A percentile compares a stretch with the other conserved stretches of the same genome.
These are phyloP conservation scores for Nycteola revayana DNA, from an alignment of 2,888 invertebrate species.

Conservation along the genomic window DNA sequence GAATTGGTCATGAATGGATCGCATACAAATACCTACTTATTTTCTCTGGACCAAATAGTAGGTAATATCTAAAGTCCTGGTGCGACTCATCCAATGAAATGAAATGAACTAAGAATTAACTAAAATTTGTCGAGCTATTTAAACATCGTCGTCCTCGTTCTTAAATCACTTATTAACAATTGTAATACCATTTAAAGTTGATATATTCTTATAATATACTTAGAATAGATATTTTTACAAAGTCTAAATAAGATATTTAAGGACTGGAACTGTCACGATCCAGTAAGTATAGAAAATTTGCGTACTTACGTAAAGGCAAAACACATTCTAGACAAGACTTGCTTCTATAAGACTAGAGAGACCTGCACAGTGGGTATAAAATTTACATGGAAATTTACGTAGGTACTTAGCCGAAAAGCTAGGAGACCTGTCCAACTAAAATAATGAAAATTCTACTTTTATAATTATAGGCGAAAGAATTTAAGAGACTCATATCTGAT, in stretches of 20 bases:
- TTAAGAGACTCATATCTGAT: constrained; percentile 22
- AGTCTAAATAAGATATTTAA: no score
- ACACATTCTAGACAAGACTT: constrained; percentile 26
- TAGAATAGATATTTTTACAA: no score
- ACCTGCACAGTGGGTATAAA: constrained; percentile 26
- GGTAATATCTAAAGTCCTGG: constrained; percentile 17
- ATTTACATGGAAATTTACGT: constrained; percentile 14
- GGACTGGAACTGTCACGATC: no score
- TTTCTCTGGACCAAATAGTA: constrained; percentile 35
- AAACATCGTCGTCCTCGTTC: no score
- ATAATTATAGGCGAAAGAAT: constrained; percentile 24
- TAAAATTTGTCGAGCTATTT: constrained; percentile 3
- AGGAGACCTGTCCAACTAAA: constrained; percentile 26
- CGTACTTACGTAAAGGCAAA: constrained; percentile 13
- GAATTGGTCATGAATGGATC: constrained; percentile 15
- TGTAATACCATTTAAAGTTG: no score
- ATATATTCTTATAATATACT: no score
- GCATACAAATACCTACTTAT: constrained; percentile 12
- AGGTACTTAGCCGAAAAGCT: constrained; percentile 15
- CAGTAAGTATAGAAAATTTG: constrained; percentile 5
- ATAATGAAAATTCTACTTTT: constrained; percentile 16
- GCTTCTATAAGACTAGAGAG: constrained; percentile 30
- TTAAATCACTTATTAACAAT: no score
- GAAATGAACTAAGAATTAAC: constrained; percentile 10
- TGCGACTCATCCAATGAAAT: constrained; percentile 12